These are phyloP conservation scores for Phalacrocorax pelagicus DNA, from an alignment of 2,113 vertebrate species.

Conservation along the genomic window DNA sequence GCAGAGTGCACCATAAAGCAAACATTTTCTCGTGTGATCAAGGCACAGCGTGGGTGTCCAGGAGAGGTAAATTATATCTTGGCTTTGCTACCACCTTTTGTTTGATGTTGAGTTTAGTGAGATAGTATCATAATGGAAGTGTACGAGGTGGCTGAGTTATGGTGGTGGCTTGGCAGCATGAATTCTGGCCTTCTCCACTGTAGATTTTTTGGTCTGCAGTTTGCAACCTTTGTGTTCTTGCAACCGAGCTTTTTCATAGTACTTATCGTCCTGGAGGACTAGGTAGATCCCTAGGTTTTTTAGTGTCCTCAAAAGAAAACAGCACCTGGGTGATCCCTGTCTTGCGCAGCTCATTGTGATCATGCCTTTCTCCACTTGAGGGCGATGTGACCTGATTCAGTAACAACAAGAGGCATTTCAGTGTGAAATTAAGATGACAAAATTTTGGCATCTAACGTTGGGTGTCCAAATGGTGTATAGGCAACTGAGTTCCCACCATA, in stretches of 20 bases:
- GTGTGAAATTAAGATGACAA: background rate
- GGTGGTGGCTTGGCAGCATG: background rate
- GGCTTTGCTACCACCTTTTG: conserved; percentile 35
- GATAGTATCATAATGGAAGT: conserved; percentile 32
- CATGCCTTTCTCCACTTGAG: conserved; percentile 26
- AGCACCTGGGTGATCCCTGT: fast-evolving
- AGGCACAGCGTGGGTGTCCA: background rate
- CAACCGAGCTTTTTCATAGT: background rate
- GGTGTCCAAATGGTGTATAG: background rate
- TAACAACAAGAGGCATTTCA: background rate
- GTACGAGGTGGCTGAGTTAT: background rate
- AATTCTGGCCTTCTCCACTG: background rate
- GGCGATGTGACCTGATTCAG: conserved; percentile 24
- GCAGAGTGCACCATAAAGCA: background rate
- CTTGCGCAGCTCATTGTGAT: background rate
- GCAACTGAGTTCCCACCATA: background rate
- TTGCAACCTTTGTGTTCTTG: background rate
- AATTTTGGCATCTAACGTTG: background rate
- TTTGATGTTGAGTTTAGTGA: conserved; percentile 36
- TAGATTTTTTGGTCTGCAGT: background rate
- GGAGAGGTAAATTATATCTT: conserved; percentile 3
- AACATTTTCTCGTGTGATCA: background rate
- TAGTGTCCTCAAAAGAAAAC: background rate
- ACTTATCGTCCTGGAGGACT: background rate
- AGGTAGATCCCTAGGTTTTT: background rate